Evolutionary conservation across 2,113 vertebrate genomes (phyloP).

Genomic region (Elanus axillaris): DNA sequence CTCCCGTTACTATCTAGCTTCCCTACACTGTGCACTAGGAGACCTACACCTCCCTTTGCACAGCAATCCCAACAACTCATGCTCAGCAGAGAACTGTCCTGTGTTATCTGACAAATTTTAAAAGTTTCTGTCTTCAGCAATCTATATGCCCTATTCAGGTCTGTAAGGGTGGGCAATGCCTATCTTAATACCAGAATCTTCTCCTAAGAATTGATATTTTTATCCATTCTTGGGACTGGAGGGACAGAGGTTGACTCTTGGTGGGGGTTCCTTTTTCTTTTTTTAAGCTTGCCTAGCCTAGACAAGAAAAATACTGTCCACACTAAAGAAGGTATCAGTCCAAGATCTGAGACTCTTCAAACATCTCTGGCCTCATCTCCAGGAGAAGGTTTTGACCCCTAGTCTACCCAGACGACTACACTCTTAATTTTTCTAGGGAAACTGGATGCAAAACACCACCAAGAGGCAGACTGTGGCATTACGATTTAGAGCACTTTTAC

Average conservation of each 20-base stretch:
- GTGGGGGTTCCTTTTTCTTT: fast-evolving
- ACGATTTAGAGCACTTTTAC: neutral
- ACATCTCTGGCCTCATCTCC: neutral
- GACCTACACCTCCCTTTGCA: neutral
- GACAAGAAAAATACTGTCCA: neutral
- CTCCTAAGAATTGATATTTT: neutral
- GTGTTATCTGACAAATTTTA: neutral
- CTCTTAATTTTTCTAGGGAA: neutral
- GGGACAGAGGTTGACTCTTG: neutral
- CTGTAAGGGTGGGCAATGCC: neutral
- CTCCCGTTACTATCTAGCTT: neutral
- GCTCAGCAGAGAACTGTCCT: neutral
- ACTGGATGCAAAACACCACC: neutral
- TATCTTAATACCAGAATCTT: neutral
- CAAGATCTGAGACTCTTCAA: neutral
- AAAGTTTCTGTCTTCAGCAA: neutral
- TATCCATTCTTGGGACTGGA: neutral
- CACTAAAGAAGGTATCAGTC: neutral
- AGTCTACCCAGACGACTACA: neutral
- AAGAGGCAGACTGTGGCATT: neutral
- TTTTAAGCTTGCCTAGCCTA: neutral
- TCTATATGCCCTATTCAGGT: neutral
- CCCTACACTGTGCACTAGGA: neutral
- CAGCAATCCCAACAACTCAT: neutral
- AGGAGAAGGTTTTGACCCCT: neutral